Evolutionary conservation across 2,113 vertebrate species (phyloP).

Genomic region (Chlamydotis undulata): DNA sequence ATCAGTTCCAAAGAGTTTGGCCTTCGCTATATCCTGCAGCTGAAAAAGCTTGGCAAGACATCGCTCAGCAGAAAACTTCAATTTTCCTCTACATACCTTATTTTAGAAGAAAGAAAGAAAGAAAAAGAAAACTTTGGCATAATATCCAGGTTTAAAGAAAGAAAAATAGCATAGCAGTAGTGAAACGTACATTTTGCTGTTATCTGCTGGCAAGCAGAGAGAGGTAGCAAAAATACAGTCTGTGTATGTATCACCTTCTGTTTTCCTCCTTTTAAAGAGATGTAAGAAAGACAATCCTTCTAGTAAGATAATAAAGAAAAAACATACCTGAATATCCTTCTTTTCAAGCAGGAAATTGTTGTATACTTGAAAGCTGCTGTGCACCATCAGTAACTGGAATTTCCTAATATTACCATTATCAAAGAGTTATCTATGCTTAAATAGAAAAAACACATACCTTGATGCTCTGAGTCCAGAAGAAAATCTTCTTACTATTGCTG

Average conservation of each 20-base stretch:
- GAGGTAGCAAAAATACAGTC: background rate
- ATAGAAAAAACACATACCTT: background rate
- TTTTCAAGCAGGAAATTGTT: constrained; percentile 1
- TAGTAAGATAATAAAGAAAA: background rate
- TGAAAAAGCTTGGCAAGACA: constrained; percentile 71
- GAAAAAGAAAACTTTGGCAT: background rate
- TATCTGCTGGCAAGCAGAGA: constrained; percentile 26
- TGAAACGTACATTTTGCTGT: constrained; percentile 22
- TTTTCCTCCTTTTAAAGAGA: background rate
- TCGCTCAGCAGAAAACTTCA: constrained; percentile 35
- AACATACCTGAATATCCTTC: background rate
- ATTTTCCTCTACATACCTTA: constrained; percentile 43
- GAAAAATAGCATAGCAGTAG: background rate
- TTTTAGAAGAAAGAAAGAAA: background rate
- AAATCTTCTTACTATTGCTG: background rate
- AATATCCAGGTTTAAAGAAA: background rate
- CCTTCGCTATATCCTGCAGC: constrained; percentile 39
- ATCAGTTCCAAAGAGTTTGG: constrained; percentile 64
- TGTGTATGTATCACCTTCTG: background rate
- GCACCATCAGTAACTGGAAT: background rate
- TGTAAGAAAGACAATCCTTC: background rate
- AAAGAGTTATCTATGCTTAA: background rate
- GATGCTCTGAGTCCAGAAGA: background rate
- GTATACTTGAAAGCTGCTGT: background rate
- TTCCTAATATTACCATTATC: background rate